phyloP scores from a whole-genome alignment of 2,113 vertebrate species.

The Pterocles orientalis region DNA sequence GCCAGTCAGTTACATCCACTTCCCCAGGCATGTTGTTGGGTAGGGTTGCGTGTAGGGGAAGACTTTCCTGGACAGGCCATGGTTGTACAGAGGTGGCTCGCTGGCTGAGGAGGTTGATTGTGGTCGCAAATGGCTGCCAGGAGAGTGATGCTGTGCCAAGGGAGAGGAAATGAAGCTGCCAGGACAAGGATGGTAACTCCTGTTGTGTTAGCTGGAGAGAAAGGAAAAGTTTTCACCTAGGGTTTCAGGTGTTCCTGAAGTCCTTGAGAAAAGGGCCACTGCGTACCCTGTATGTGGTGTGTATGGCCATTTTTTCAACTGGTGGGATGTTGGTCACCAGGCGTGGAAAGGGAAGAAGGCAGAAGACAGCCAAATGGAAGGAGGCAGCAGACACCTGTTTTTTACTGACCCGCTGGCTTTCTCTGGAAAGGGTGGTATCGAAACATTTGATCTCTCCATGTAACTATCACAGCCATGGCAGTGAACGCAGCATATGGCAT shows the following conservation, averaged over 20 bases:
- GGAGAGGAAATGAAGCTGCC: neutral
- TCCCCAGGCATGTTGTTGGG: neutral
- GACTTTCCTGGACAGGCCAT: neutral
- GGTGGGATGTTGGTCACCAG: neutral
- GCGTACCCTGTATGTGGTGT: rapidly evolving
- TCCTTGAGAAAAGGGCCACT: neutral
- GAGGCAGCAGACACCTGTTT: neutral
- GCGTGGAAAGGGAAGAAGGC: neutral
- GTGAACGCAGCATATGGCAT: neutral
- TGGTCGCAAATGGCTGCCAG: neutral
- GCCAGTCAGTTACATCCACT: rapidly evolving
- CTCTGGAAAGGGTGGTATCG: neutral
- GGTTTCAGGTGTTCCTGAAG: neutral
- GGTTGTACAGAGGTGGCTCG: neutral
- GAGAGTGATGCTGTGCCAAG: neutral
- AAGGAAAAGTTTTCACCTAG: neutral
- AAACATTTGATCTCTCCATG: neutral
- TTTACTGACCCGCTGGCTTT: neutral
- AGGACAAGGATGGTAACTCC: neutral
- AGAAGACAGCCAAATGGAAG: neutral
- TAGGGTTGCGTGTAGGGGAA: neutral
- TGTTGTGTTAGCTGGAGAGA: neutral
- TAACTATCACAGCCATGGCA: neutral
- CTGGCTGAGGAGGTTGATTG: neutral
- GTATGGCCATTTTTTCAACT: neutral